Base-by-base conservation (phyloP, 1,140 invertebrate genomes). In the Dolichoris vasculosae region DNA sequence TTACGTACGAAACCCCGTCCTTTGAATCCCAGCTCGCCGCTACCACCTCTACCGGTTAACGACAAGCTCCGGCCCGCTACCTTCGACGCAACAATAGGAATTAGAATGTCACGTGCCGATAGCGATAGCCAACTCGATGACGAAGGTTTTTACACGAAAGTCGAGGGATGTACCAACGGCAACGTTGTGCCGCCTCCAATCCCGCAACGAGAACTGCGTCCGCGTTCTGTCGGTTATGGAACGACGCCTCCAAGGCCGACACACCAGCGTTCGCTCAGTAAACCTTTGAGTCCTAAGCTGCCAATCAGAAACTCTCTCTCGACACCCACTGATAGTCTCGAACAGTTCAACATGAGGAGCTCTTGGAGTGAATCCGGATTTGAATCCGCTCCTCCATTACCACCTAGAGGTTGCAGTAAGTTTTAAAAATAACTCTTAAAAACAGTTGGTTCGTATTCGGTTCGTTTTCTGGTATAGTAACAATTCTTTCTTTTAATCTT, bases 41-140 rank as follows among this genome's bases (percentile, higher is more conserved):
- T 97, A 83, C 96, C 96, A 69, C 96, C 96, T 8, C 89, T 96
- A 75, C 96, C 96, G 32, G 93, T 94, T 35, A 91, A 88, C 75
- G 96, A 96, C 71, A 94, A 94, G 81, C 92, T 92, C 64, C 90
- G 91, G 23, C 91, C 92, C 8, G 87, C 89, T 15, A 92, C 90
- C 0, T 69, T 92, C 79, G 93, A 92, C 32, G 89, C 90, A 30
- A 86, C 83, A 17, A 86, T 83, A 15, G 90, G 89, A 17, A 92
- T 88, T 23, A 89, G 90, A 87, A 89, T 88, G 35, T 92, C 89
- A 20, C 91, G 91, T 26, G 88, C 89, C 26, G 93, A 91, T 71
- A 93, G 89, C 55, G 90, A 91, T 15, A 90, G 89, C 40, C 88
- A 89, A 40, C 90, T 87, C 0, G 92, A 93, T 13, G 92, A 93